phyloP scores from a whole-genome alignment of 2,888 invertebrate genomes.

The Hipparchia semele region DNA sequence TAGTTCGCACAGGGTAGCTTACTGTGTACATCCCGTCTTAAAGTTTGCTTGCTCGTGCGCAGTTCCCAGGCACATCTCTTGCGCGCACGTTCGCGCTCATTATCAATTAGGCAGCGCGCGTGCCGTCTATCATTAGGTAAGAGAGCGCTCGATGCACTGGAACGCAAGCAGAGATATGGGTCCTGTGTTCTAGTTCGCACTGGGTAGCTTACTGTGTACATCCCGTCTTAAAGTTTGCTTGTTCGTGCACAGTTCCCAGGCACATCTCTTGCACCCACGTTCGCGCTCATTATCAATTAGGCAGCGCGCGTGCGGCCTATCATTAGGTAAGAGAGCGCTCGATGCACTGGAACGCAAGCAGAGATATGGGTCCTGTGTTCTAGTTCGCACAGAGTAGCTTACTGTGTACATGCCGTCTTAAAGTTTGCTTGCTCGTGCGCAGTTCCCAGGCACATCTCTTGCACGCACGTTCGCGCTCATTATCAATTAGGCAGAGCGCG shows the following conservation, averaged over 20 bases:
- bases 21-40: not conserved
- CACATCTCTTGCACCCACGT: no score
- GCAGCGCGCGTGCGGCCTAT: no score
- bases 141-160: slow-evolving; percentile 65
- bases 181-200: no score
- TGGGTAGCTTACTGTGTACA: no score
- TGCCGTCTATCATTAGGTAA: slow-evolving; percentile 74
- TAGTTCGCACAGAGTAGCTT: slow-evolving; percentile 2
- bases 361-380: no score
- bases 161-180: no score
- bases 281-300: no score
- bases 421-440: slow-evolving; percentile 40
- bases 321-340: no score
- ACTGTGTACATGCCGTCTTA: not conserved
- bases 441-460: slow-evolving; percentile 64
- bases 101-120: slow-evolving; percentile 81
- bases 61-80: slow-evolving; percentile 64
- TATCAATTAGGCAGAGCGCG: slow-evolving; percentile 81
- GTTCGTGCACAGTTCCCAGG: no score
- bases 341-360: slow-evolving; percentile 25
- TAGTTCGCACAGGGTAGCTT: slow-evolving; percentile 2
- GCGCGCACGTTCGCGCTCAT: slow-evolving; percentile 72
- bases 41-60: slow-evolving; percentile 40
- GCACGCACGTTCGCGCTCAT: slow-evolving; percentile 72
- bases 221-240: no score